Conservation (phyloP, 1,140 invertebrate species). For the Brachionus manjavacas region DNA sequence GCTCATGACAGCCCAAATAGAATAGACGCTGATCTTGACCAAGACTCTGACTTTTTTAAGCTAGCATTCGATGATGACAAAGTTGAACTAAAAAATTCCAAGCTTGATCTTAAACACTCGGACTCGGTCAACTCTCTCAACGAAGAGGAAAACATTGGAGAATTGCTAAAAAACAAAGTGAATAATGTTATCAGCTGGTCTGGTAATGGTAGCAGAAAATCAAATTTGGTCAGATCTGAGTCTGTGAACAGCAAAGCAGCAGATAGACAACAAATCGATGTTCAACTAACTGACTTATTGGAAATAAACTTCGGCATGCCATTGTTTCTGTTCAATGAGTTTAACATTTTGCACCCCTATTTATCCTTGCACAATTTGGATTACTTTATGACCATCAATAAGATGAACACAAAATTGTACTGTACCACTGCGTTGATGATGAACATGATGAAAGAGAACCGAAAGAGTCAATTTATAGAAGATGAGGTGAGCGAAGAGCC, state of each 20-base stretch:
- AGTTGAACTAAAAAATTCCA: background rate
- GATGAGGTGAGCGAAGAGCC: background rate
- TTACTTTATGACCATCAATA: constrained; percentile 61
- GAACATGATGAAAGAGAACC: constrained; percentile 39
- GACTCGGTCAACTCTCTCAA: background rate
- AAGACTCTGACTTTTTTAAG: background rate
- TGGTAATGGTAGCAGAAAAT: background rate
- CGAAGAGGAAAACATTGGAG: constrained; percentile 14
- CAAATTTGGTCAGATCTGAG: background rate
- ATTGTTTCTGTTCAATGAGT: constrained; percentile 59
- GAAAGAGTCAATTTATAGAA: background rate
- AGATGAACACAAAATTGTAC: constrained; percentile 37
- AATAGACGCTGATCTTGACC: background rate
- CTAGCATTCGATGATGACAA: constrained; percentile 21
- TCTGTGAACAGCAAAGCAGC: background rate
- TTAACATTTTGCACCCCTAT: constrained; percentile 89
- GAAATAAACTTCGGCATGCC: constrained; percentile 42
- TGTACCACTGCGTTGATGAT: constrained; percentile 41
- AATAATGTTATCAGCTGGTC: constrained; percentile 27
- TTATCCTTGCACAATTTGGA: constrained; percentile 90
- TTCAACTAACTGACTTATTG: constrained; percentile 13
- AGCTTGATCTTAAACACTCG: background rate
- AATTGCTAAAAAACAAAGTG: constrained; percentile 26
- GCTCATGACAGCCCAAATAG: background rate
- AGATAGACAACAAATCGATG: background rate